phyloP scores from a whole-genome alignment of 2,797 vertebrate species.

The Scleropages formosus region DNA sequence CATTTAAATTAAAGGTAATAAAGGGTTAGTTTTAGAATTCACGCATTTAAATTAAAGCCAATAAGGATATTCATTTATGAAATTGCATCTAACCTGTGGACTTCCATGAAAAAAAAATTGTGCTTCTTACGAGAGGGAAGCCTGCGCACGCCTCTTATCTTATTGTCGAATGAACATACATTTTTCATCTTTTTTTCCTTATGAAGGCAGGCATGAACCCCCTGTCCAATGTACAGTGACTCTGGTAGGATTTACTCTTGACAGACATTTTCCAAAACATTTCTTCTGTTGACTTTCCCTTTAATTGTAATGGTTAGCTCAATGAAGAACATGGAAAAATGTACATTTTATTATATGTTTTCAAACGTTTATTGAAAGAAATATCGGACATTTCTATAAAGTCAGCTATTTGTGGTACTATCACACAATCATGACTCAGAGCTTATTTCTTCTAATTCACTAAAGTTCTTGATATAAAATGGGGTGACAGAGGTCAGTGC shows the following conservation, averaged over 20 bases:
- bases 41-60: too few relatives aligned
- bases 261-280: neutral
- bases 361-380: constrained; percentile 78
- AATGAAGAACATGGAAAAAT: neutral
- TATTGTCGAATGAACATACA: too few relatives aligned
- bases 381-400: constrained; percentile 71
- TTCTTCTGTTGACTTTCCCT: neutral
- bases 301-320: neutral
- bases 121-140: too few relatives aligned
- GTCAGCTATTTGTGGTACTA: constrained; percentile 66
- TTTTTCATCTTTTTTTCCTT: too few relatives aligned
- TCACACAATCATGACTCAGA: constrained; percentile 68
- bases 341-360: constrained; percentile 48
- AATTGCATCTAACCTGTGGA: too few relatives aligned
- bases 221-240: too few relatives aligned
- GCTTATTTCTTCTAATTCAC: constrained; percentile 45
- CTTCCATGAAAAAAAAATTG: too few relatives aligned
- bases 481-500: constrained; percentile 34
- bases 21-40: too few relatives aligned
- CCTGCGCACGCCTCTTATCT: too few relatives aligned
- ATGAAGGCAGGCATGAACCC: too few relatives aligned
- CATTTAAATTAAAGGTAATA: too few relatives aligned
- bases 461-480: constrained; percentile 57
- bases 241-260: neutral
- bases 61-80: too few relatives aligned